These are phyloP conservation scores for Myotis findleyi DNA, from an alignment of 2,797 vertebrate genomes.

Conservation along the genomic window DNA sequence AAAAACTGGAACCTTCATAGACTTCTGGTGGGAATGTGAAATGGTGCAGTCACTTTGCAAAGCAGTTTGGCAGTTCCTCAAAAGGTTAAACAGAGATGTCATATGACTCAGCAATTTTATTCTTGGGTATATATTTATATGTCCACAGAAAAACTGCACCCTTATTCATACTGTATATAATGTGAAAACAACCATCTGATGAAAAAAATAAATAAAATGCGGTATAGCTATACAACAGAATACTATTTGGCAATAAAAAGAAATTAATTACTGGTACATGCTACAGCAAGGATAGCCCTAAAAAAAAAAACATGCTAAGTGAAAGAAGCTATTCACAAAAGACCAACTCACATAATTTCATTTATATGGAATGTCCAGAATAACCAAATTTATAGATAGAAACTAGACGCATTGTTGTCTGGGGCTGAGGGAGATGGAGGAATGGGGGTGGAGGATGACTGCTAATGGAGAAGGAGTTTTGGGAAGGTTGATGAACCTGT, in stretches of 20 bases:
- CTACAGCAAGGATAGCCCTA: not conserved
- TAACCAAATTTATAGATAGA: conserved; percentile 2
- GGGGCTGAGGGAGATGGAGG: not conserved
- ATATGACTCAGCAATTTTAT: not conserved
- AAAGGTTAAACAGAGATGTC: not conserved
- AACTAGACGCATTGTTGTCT: not conserved
- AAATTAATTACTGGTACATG: not conserved
- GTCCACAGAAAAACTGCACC: not conserved
- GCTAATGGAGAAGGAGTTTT: not conserved
- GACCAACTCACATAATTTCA: not conserved
- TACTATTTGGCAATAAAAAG: conserved; percentile 4
- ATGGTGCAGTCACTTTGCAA: not conserved
- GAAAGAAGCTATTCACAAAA: conserved; percentile 36
- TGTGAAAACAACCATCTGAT: not conserved
- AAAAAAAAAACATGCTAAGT: not conserved
- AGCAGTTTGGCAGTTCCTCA: not conserved
- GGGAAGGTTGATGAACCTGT: not conserved
- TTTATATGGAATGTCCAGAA: not conserved
- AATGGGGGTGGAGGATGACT: not conserved
- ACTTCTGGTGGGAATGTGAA: not conserved
- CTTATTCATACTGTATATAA: not conserved
- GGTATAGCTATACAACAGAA: not conserved
- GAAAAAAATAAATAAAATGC: not conserved
- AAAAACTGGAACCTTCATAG: not conserved
- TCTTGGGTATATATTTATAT: not conserved